Evolutionary conservation across 2,888 invertebrate genomes (phyloP), one percentile per base, ranked within the genome.

Genomic region (Stenchaetothrips biformis): DNA sequence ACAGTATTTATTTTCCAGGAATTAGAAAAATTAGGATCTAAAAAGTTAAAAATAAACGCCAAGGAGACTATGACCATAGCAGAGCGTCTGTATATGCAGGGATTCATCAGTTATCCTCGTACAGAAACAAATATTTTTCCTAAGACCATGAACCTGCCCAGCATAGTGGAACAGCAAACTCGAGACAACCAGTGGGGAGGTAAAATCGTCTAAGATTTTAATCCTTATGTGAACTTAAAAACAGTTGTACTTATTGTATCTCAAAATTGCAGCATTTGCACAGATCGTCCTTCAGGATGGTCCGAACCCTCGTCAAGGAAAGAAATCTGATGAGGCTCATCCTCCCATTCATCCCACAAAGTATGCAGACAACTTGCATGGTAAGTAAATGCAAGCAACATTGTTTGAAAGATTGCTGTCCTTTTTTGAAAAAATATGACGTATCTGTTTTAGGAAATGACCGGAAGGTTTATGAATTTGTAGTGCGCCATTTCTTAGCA

Each of bases 121-220:
- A 99, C 99, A 0, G 99, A 99, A 87, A 99, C 99, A 0, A 99
- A 99, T 87, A 96, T 95, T 85, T 99, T 95, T 86, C 98, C 99
- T 0, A 93, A 94, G 85, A 97, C 97, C 85, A 90, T 99, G 84
- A 92, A 97, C 86, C 88, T 99, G 49, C 86, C 85, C 1, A 88
- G 87, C 78, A 88, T 99, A 13, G 94, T 99, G 6, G 90, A 93
- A 83, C 88, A 92, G 80, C 97, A 98, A 84, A 88, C 89, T 0
- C 88, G 87, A 1, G 93, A 96, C 86, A 87, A 89, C 0, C 88
- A 89, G 78, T 99, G 99, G 99, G 99, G 99, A 80, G 86, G 88
- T 88, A 83, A 83, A 2, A 27, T 47, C 62, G 77, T 48, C 21
- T 1, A 13, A 37, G 48, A 48, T 80, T 81, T n/a, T 1, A 78